phyloP scores from a whole-genome alignment of 1,140 invertebrate species.

The Sweltsa coloradensis region DNA sequence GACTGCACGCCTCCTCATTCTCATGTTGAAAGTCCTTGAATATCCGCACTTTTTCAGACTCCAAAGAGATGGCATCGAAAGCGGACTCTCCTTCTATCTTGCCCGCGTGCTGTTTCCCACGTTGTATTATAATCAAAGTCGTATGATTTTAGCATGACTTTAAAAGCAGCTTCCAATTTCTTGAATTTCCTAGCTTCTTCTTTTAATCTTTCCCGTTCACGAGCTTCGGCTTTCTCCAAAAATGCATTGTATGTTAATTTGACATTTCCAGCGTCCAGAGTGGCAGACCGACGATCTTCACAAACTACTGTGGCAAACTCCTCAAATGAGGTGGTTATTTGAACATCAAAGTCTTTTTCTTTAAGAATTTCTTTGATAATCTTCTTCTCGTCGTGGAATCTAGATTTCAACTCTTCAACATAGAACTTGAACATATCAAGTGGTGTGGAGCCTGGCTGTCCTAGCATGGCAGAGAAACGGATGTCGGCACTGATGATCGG shows the following conservation, averaged over 20 bases:
- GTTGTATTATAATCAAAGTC: slow-evolving; percentile 63
- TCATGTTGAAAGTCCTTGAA: slow-evolving; percentile 76
- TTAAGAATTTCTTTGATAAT: slow-evolving; percentile 96
- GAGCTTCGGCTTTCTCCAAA: slow-evolving; percentile 81
- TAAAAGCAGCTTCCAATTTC: slow-evolving; percentile 76
- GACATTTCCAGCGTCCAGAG: slow-evolving; percentile 91
- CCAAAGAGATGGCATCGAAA: slow-evolving; percentile 65
- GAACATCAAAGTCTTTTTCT: slow-evolving; percentile 83
- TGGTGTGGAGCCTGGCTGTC: slow-evolving; percentile 87
- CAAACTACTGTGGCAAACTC: slow-evolving; percentile 94
- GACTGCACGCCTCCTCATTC: slow-evolving; percentile 82
- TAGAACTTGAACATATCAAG: slow-evolving; percentile 99
- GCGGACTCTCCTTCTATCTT: slow-evolving; percentile 59
- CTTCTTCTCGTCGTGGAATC: slow-evolving; percentile 97
- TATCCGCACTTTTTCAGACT: slow-evolving; percentile 72
- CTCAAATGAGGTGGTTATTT: slow-evolving; percentile 81
- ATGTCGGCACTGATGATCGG: slow-evolving; percentile 90
- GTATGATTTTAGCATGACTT: slow-evolving; percentile 60
- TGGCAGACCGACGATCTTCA: slow-evolving; percentile 83
- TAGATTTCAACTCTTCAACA: slow-evolving; percentile 94
- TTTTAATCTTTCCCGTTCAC: slow-evolving; percentile 85
- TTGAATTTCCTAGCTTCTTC: slow-evolving; percentile 82
- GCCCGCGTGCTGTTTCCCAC: slow-evolving; percentile 65
- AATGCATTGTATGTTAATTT: slow-evolving; percentile 92
- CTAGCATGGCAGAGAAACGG: slow-evolving; percentile 83